These are phyloP conservation scores for Amyelois transitella DNA, from an alignment of 1,140 invertebrate species.

Conservation along the genomic window DNA sequence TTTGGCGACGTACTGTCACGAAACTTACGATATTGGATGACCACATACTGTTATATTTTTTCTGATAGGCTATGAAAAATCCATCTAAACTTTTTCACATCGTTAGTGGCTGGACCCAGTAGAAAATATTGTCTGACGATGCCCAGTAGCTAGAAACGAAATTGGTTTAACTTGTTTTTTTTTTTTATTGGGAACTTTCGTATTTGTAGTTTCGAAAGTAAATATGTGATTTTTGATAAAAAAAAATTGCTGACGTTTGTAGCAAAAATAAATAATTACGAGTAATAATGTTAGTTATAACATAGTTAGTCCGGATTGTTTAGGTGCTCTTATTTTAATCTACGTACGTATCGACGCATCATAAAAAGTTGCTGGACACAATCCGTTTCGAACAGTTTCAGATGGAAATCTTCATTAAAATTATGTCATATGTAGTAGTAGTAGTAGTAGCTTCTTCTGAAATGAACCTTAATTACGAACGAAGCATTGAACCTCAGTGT, in stretches of 20 bases:
- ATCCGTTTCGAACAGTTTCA: too few species aligned
- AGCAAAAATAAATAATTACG: too few species aligned
- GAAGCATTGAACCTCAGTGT: background rate
- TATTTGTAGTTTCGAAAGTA: background rate
- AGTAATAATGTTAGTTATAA: too few species aligned
- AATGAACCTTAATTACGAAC: background rate
- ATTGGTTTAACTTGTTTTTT: background rate
- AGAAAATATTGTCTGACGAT: constrained; percentile 17
- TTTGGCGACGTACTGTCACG: constrained; percentile 6
- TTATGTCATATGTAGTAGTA: too few species aligned
- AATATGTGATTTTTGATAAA: background rate
- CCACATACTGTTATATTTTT: constrained; percentile 39
- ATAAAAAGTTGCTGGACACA: too few species aligned
- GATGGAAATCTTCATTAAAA: too few species aligned
- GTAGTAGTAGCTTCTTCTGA: too few species aligned
- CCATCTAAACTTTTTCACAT: constrained; percentile 54
- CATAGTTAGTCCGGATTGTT: too few species aligned
- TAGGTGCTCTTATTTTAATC: too few species aligned
- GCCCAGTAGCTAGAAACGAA: background rate
- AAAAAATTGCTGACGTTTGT: too few species aligned
- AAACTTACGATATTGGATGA: constrained; percentile 39
- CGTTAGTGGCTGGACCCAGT: constrained; percentile 35
- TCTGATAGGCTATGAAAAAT: constrained; percentile 38
- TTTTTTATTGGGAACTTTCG: background rate
- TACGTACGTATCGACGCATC: too few species aligned